Conservation (phyloP, 2,888 invertebrate species). For the Ichneumon xanthorius region DNA sequence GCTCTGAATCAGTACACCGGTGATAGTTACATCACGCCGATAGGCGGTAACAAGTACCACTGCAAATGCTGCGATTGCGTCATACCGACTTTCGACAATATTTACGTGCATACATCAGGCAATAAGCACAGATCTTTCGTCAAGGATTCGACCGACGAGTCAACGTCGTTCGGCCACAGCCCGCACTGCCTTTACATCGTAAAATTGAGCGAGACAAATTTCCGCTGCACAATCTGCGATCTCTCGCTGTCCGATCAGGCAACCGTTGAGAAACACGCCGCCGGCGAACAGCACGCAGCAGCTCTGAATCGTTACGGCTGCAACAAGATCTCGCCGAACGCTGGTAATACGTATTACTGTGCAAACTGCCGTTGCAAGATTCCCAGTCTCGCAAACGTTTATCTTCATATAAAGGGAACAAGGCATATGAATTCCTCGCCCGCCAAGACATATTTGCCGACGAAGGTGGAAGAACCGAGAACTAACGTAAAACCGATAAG, state of each 20-base stretch:
- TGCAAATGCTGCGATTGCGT: slow-evolving; percentile 33
- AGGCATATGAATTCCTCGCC: neutral
- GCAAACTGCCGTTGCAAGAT: neutral
- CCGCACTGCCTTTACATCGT: neutral
- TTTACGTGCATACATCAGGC: slow-evolving; percentile 15
- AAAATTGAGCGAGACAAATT: neutral
- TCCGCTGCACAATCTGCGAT: slow-evolving; percentile 2
- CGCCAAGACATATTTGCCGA: neutral
- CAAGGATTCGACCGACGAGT: neutral
- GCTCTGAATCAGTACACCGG: neutral
- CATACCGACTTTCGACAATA: slow-evolving; percentile 14
- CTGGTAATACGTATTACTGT: neutral
- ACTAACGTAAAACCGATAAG: neutral
- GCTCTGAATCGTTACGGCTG: neutral
- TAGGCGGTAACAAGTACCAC: neutral
- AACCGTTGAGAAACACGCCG: neutral
- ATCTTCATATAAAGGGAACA: neutral
- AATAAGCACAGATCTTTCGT: neutral
- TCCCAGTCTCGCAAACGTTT: neutral
- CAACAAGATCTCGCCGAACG: neutral
- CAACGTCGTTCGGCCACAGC: neutral
- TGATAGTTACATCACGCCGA: neutral
- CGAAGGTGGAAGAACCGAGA: neutral
- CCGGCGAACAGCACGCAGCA: neutral
- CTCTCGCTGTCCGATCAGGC: neutral